Base-by-base conservation (phyloP, 2,797 vertebrate species). In the Pipistrellus kuhlii region DNA sequence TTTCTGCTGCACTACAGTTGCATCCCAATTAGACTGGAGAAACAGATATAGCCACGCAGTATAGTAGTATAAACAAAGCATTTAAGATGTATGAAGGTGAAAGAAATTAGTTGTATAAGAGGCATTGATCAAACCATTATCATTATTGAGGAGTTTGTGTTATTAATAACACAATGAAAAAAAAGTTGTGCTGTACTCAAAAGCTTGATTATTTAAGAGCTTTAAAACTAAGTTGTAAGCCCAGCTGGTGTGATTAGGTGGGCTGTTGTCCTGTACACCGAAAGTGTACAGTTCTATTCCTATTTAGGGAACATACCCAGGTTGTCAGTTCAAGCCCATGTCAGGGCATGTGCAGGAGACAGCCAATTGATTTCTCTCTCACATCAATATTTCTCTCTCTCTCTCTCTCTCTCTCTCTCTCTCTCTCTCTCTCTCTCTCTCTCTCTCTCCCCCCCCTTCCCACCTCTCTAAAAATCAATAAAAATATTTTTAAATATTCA, bases 141-240 rank as follows among this genome's bases (percentile, higher is more conserved):
- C 18, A 93, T 86, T 85, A 92, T 55, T 64, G 91, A 72, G 23
- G 23, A 77, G 17, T 66, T 80, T 78, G 53, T 88, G 53, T 88
- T 96, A 83, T 78, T 84, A 88, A 92, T 44, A 44, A 44, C 44
- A 44, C 10, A 80, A 80, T 90, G 68, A 85, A 72, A 83, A 81
- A 80, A 3, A 48, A 75, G 41, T 6, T n/a, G 14, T 48, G 20
- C 78, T 83, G 55, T 85, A 86, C 68, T 94, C 32, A 90, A 94
- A 85, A 83, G 23, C 68, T 88, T 90, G 30, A 72, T 87, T 89
- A 72, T 85, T 93, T 88, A 77, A 38, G n/a, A 76, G 64, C 85
- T 83, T 93, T 75, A 80, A 93, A 96, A 89, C 62, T 94, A 95
- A 95, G 6, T 75, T 90, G 25, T 68, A 85, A 32, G 15, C 64